Evolutionary conservation across 2,888 invertebrate species (phyloP).

Genomic region (Nemotelus pantherinus): DNA sequence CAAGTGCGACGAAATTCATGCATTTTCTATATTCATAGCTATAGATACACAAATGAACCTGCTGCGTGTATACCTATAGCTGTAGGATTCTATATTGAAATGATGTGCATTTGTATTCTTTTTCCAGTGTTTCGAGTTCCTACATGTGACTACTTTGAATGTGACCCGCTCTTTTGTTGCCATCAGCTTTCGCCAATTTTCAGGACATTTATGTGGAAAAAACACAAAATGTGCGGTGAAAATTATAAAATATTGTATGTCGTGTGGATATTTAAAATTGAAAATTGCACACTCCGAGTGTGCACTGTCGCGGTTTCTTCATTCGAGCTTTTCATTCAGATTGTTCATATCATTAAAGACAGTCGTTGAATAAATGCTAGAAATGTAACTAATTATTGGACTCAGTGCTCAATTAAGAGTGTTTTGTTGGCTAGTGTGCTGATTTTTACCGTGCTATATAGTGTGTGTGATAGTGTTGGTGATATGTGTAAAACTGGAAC

Average conservation of each 20-base stretch:
- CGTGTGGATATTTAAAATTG: constrained; percentile 47
- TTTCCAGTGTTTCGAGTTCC: constrained; percentile 43
- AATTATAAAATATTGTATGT: constrained; percentile 49
- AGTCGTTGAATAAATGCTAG: constrained; percentile 20
- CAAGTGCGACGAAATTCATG: background rate
- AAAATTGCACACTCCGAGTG: constrained; percentile 30
- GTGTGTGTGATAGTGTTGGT: too few species aligned
- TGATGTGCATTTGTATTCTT: constrained; percentile 25
- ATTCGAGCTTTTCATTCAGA: constrained; percentile 29
- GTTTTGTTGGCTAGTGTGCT: too few species aligned
- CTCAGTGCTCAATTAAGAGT: background rate
- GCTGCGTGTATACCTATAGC: background rate
- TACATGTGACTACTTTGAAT: constrained; percentile 47
- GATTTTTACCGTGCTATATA: too few species aligned
- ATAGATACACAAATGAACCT: background rate
- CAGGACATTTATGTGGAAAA: constrained; percentile 48
- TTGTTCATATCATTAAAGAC: constrained; percentile 44
- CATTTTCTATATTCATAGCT: constrained; percentile 6
- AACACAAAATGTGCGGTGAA: constrained; percentile 45
- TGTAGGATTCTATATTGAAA: constrained; percentile 6
- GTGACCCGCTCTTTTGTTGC: constrained; percentile 41
- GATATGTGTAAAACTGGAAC: too few species aligned
- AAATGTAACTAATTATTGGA: constrained; percentile 11
- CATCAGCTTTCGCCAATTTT: constrained; percentile 46
- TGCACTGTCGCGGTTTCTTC: constrained; percentile 34